A percentile compares a stretch with the other conserved stretches of the same genome.
Conservation (phyloP, 2,113 vertebrate genomes). For the Merops nubicus region DNA sequence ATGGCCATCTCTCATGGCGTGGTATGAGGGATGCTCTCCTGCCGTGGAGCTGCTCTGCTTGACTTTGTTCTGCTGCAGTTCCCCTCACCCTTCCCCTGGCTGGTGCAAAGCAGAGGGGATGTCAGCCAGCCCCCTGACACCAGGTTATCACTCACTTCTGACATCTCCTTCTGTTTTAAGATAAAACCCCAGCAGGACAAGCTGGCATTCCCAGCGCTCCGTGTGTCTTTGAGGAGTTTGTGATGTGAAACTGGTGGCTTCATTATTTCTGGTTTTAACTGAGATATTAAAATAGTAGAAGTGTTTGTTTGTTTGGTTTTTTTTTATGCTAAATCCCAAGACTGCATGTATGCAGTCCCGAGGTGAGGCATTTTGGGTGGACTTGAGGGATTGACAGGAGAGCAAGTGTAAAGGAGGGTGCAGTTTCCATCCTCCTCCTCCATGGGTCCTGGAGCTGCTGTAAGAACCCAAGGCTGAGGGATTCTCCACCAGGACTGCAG, state of each 20-base stretch:
- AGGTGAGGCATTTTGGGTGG: background rate
- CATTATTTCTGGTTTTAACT: background rate
- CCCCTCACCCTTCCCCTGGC: background rate
- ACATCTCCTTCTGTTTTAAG: background rate
- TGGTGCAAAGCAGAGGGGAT: background rate
- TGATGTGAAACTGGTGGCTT: background rate
- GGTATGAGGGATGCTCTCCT: background rate
- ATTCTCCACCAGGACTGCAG: background rate
- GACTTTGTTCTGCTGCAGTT: background rate
- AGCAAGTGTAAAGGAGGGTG: background rate
- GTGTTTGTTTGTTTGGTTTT: no score
- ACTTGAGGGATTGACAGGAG: background rate
- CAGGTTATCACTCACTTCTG: background rate
- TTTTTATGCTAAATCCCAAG: background rate
- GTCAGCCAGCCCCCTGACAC: background rate
- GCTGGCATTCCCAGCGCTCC: background rate
- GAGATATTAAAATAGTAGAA: background rate
- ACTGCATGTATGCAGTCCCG: background rate
- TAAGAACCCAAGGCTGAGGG: background rate
- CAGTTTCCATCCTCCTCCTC: accelerated
- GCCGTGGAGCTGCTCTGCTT: background rate
- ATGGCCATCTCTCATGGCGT: accelerated
- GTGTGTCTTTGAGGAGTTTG: background rate
- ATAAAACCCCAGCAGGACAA: background rate
- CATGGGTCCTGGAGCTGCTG: accelerated